Base-by-base conservation (phyloP, 1,140 invertebrate genomes). In the Brachionus manjavacas region DNA sequence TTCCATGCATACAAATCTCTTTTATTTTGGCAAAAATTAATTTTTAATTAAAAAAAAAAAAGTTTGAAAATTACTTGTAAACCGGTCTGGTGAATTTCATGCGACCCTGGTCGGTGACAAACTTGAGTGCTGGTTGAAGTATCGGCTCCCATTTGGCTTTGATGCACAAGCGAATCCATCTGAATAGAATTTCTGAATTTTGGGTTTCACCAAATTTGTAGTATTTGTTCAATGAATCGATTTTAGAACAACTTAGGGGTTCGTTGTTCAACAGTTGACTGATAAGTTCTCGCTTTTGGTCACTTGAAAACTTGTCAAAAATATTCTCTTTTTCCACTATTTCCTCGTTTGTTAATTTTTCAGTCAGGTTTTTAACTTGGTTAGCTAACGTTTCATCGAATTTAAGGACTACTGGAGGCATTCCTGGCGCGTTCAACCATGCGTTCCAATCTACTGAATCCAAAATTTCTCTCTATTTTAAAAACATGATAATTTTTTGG, bases 111-210 rank as follows among this genome's bases (percentile, higher is more conserved):
- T 84, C 60, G 14, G 35, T 16, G 12, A 84, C 81, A 68, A 84
- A 70, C 41, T 84, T 72, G 8, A 70, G 16, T 11, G 60, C 81
- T 16, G 25, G 8, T 11, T 70, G n/a, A 41, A 84, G 14, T 25
- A 72, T 72, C 12, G 66, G 46, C 23, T 72, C 20, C 81, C 60
- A 68, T 25, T 84, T 72, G 20, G 60, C 39, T 46, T 84, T 84
- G 11, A 84, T 31, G 11, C 81, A 64, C 12, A 84, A 31, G 11
- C 60, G 41, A 16, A 84, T 35, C 81, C 81, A 84, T 35, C 66
- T 16, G 41, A 84, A 84, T 16, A 68, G 39, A 52, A 84, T 84
- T 84, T 84, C 81, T 41, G 81, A 84, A 74, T 84, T 84, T 70
- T 60, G 60, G 25, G 11, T 70, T 28, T 49, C 12, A 41, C 66